Percentiles rank a stretch among this genome's conserved stretches.
Conservation (phyloP, 37 sponge, comb jelly and placozoan species). For the Chondrosia reniformis region DNA sequence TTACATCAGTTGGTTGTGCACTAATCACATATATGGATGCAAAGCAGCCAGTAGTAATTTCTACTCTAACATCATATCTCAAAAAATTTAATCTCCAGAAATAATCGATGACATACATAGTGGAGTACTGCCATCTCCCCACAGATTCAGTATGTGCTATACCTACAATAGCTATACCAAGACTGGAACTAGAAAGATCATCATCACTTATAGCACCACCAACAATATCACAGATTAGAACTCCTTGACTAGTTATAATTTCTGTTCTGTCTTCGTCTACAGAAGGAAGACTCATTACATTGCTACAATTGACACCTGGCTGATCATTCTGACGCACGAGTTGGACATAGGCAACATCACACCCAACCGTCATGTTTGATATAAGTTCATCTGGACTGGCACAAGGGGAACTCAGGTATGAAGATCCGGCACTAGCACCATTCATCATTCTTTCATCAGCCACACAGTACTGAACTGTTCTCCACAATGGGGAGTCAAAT, state of each 20-base stretch:
- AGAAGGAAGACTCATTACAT: neutral
- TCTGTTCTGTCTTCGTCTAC: constrained; percentile 28
- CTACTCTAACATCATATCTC: neutral
- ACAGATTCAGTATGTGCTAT: neutral
- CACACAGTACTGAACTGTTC: constrained; percentile 52
- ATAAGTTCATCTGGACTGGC: neutral
- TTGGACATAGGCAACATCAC: constrained; percentile 7
- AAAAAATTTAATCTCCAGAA: neutral
- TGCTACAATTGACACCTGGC: neutral
- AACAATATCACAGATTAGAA: constrained; percentile 25
- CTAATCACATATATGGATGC: neutral
- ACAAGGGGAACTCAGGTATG: neutral
- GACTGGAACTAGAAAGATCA: neutral
- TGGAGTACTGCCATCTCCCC: constrained; percentile 23
- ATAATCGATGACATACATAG: neutral
- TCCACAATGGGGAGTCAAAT: constrained; percentile 36
- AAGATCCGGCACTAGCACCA: neutral
- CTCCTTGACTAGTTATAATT: constrained; percentile 14
- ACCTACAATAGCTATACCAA: constrained; percentile 37
- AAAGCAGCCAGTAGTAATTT: neutral
- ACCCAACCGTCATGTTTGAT: neutral
- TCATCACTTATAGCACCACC: constrained; percentile 30
- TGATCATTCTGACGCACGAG: constrained; percentile 21
- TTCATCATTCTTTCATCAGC: constrained; percentile 29
- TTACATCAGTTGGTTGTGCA: neutral